phyloP scores from a whole-genome alignment of 2,888 invertebrate genomes.

The Pammene aurita region DNA sequence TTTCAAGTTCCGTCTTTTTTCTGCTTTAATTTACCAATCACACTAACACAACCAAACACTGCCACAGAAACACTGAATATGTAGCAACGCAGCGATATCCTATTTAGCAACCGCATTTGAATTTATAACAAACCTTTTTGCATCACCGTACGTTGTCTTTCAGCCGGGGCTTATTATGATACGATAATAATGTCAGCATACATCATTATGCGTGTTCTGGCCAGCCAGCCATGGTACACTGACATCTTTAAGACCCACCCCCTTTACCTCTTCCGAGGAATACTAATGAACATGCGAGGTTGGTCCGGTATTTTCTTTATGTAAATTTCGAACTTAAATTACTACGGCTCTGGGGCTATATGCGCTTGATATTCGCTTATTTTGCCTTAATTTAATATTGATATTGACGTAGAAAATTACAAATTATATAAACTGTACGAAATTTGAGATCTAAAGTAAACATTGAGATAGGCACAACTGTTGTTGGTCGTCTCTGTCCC shows the following conservation, averaged over 20 bases:
- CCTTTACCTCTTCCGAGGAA: slow-evolving; percentile 58
- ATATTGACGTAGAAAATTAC: slow-evolving; percentile 2
- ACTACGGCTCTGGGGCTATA: not conserved
- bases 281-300: slow-evolving; percentile 58
- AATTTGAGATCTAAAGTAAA: too few species aligned
- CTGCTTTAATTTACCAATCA: not conserved
- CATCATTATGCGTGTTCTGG: slow-evolving; percentile 72
- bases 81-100: slow-evolving; percentile 4
- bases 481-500: too few species aligned
- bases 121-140: slow-evolving; percentile 42
- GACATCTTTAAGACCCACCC: slow-evolving; percentile 51
- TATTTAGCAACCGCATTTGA: slow-evolving; percentile 28
- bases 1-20: not conserved
- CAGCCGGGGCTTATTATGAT: slow-evolving; percentile 68
- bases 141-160: slow-evolving; percentile 60
- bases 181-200: slow-evolving; percentile 71
- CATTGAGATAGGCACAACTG: too few species aligned
- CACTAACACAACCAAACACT: slow-evolving; percentile 20
- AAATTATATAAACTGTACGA: too few species aligned
- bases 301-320: slow-evolving; percentile 61
- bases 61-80: slow-evolving; percentile 15
- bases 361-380: slow-evolving; percentile 15
- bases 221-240: slow-evolving; percentile 60
- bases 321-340: slow-evolving; percentile 53
- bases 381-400: slow-evolving; percentile 16